Base-by-base conservation (phyloP, 2,113 vertebrate genomes). In the Anser brachyrhynchus region DNA sequence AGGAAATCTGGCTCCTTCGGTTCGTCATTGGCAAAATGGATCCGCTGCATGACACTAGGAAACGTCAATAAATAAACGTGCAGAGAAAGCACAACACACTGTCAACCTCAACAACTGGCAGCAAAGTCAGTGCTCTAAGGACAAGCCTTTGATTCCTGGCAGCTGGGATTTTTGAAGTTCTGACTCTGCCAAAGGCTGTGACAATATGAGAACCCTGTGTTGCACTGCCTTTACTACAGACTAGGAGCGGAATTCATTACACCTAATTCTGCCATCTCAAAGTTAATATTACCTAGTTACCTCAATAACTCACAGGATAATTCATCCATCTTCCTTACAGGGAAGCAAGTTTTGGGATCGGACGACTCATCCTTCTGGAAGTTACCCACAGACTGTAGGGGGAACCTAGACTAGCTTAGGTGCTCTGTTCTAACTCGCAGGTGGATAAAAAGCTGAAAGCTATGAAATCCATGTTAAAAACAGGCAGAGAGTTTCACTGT, bases 41-140 rank as follows among this genome's bases (percentile, higher is more conserved):
- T 73, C 41, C 14, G 21, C 28, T 17, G 18, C 19, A 65, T 19
- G 44, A 65, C 78, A 80, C 43, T 44, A 87, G 52, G 73, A 81
- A 62, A 61, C 73, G 41, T 66, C 74, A 76, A 41, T 41, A 87
- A 59, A 44, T 12, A 44, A 58, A 70, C 3, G 20, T 31, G 58
- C 67, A 89, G 54, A 71, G 61, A 87, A 62, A 69, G 76, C 83
- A 84, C 21, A 74, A 71, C 31, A 12, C 37, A 9, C 37, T 59
- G 49, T 55, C 84, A 89, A 58, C 58, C 46, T 84, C 37, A 82
- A 82, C 70, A 87, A 69, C 72, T 87, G 31, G 73, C 76, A 93
- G 84, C 57, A 74, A 86, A 89, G 35, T 2, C 4, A 75, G 5
- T 4, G 3, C 33, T 83, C 44, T 11, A 29, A 25, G 69, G 65